These are phyloP conservation scores for Semotilus atromaculatus DNA, from an alignment of 2,797 vertebrate genomes.

Conservation along the genomic window DNA sequence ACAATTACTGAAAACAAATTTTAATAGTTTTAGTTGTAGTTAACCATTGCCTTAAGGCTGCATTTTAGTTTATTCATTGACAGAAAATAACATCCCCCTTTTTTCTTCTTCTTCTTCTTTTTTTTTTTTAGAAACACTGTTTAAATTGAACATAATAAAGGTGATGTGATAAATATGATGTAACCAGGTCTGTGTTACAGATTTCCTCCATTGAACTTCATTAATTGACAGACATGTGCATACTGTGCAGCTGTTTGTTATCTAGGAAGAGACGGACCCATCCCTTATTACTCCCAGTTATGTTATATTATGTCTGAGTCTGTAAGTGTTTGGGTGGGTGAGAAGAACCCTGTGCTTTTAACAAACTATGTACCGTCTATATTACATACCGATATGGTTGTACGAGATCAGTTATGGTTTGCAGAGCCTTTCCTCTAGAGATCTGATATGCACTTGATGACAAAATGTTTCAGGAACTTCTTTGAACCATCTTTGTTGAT, in stretches of 20 bases:
- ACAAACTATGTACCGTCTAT: not conserved
- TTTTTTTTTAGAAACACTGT: not conserved
- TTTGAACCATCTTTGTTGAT: slow-evolving; percentile 14
- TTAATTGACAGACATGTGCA: not conserved
- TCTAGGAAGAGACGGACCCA: slow-evolving; percentile 2
- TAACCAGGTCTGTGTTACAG: not conserved
- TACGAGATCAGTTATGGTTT: not conserved
- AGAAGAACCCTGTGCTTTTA: slow-evolving; percentile 11
- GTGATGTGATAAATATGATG: not conserved
- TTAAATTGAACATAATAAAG: not conserved
- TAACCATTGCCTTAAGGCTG: not conserved
- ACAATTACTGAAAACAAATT: not conserved
- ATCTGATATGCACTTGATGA: not conserved
- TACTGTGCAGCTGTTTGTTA: slow-evolving; percentile 22
- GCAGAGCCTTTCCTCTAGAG: not conserved
- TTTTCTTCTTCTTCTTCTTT: not conserved
- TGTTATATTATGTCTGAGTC: slow-evolving; percentile 42
- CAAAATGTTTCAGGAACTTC: slow-evolving; percentile 20
- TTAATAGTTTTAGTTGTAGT: not conserved
- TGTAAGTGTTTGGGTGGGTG: slow-evolving; percentile 34
- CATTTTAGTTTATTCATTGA: slow-evolving; percentile 32
- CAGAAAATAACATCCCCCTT: not conserved
- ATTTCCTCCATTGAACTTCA: not conserved
- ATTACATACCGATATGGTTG: slow-evolving; percentile 5
- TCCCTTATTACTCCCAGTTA: slow-evolving; percentile 13